Conservation (phyloP, 2,888 invertebrate genomes). For the Uropetala carovei region DNA sequence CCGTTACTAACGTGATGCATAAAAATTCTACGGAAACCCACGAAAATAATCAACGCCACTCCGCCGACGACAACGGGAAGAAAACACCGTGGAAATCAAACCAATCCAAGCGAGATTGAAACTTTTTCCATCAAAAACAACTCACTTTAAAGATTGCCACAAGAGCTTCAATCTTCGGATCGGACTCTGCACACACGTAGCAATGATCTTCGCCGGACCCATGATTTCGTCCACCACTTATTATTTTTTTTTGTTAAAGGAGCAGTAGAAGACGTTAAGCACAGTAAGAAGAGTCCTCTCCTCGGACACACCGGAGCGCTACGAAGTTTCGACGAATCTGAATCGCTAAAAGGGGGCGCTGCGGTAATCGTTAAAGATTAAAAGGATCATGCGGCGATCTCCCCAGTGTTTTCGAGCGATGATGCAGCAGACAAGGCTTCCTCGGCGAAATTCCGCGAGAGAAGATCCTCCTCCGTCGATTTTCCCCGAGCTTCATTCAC, state of each 20-base stretch:
- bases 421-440: not conserved
- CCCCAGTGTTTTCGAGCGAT: not conserved
- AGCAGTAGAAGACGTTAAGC: not conserved
- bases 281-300: not conserved
- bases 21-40: not conserved
- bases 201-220: constrained; percentile 53
- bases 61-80: constrained; percentile 2
- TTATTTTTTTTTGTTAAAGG: not conserved
- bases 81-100: not conserved
- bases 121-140: constrained; percentile 13
- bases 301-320: not conserved
- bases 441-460: not conserved
- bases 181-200: constrained; percentile 61
- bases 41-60: not conserved
- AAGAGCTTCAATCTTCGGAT: constrained; percentile 64
- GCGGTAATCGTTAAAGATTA: constrained; percentile 18
- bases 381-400: constrained; percentile 26
- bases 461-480: not conserved
- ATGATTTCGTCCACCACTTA: not conserved
- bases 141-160: constrained; percentile 65
- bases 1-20: not conserved
- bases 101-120: not conserved
- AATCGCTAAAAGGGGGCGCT: not conserved
- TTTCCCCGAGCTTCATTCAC: not conserved
- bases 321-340: constrained; percentile 10